Percentiles rank a stretch among this genome's conserved stretches.
Conservation (phyloP, 2,888 invertebrate genomes). For the Phortica okadai region DNA sequence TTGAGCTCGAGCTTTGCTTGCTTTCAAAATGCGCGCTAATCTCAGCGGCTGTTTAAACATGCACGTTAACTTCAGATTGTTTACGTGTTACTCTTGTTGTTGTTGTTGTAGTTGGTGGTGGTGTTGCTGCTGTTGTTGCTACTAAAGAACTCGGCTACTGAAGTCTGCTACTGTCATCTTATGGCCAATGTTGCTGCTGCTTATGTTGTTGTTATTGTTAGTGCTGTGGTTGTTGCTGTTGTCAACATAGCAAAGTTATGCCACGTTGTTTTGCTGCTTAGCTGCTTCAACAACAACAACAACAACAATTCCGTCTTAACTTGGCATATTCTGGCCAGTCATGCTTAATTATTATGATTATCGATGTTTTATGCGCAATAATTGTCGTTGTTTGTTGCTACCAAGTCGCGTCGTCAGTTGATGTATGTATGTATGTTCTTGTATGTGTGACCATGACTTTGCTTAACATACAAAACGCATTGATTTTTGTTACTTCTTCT, state of each 20-base stretch:
- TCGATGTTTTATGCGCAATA: constrained; percentile 71
- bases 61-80: constrained; percentile 11
- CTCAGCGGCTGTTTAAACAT: constrained; percentile 1
- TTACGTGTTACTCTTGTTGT: background rate
- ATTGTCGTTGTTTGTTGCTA: constrained; percentile 53
- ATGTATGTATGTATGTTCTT: background rate
- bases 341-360: constrained; percentile 71
- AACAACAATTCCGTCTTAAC: background rate
- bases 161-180: background rate
- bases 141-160: constrained; percentile 24
- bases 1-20: background rate
- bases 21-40: constrained; percentile 10
- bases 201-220: constrained; percentile 44
- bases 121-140: constrained; percentile 28
- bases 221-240: constrained; percentile 41
- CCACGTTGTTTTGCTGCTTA: background rate
- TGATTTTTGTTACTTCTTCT: background rate
- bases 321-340: constrained; percentile 61
- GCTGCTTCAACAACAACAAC: constrained; percentile 4
- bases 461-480: constrained; percentile 2
- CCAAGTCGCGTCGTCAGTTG: background rate
- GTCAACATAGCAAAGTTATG: constrained; percentile 30
- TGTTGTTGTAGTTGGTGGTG: constrained; percentile 3
- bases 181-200: constrained; percentile 50
- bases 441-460: constrained; percentile 14